Evolutionary conservation across 1,140 invertebrate genomes (phyloP).

Genomic region (Papilio xuthus): DNA sequence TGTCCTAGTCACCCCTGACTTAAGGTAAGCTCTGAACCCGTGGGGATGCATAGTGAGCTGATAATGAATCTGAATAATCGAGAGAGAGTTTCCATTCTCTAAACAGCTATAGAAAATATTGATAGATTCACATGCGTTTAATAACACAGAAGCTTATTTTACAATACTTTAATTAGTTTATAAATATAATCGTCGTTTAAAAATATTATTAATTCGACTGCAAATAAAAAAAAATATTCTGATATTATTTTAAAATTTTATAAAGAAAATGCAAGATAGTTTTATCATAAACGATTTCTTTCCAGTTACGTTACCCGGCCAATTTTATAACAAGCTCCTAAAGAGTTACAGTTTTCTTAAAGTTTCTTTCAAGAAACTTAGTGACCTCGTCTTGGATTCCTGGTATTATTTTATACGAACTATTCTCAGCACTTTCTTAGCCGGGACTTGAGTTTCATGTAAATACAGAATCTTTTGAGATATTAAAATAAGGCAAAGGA

Average conservation of each 20-base stretch:
- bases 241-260: neutral
- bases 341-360: slow-evolving; percentile 25
- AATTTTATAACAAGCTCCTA: slow-evolving; percentile 20
- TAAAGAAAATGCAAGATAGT: neutral
- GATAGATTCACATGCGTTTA: too few species aligned
- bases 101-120: too few species aligned
- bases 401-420: slow-evolving; percentile 14
- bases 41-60: too few species aligned
- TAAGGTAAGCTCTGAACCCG: too few species aligned
- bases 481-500: slow-evolving; percentile 4
- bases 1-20: too few species aligned
- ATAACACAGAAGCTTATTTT: too few species aligned
- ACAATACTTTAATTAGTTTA: too few species aligned
- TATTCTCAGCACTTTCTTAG: slow-evolving; percentile 23
- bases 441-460: neutral
- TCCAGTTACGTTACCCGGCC: neutral
- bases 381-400: slow-evolving; percentile 17
- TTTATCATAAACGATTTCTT: neutral
- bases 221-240: neutral
- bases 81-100: neutral
- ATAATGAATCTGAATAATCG: too few species aligned
- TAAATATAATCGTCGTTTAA: neutral
- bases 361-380: slow-evolving; percentile 18
- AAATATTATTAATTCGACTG: neutral
- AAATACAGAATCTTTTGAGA: slow-evolving; percentile 18